Evolutionary conservation across 30 jellyfish, hydroid and myxozoan species (phyloP), one percentile per base, ranked within the genome.

Genomic region (Euphysa ruthae): DNA sequence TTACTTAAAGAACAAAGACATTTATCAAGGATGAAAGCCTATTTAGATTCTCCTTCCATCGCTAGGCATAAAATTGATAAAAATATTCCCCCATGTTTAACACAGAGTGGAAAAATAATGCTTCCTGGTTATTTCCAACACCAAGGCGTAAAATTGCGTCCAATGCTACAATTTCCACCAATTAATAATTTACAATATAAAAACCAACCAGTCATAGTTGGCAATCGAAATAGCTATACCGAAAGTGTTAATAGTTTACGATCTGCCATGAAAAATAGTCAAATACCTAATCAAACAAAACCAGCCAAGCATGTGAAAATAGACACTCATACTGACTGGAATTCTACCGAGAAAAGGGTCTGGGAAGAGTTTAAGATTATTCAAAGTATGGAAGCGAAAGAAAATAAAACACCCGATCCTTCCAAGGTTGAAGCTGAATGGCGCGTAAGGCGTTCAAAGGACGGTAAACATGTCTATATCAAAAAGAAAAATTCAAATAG

Each of bases 401-500:
- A 66, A 61, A 77, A 74, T 68, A 58, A 33, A 18, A 18, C 79
- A 27, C 64, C 62, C 19, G 80, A 44, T 20, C 80, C 80, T 19
- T 10, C 80, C 18, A 70, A 75, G 64, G 79, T 75, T 23, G 95
- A 84, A 69, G 93, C 93, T 20, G 95, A 84, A 23, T 86, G 96
- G 96, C 71, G 82, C 26, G 96, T 86, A 26, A 83, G 93, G 10
- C 89, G 96, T 49, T 86, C 96, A 33, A 86, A 86, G 75, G 96
- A 86, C 83, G 96, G 96, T 3, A 72, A 86, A 38, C 96, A 86
- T 72, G 83, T 86, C 50, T 86, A 86, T 58, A 86, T 86, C 21
- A 66, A 91, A 24, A 86, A 86, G 49, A 63, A 62, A 25, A 71
- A 71, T 32, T 83, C 96, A 15, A 31, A 79, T 16, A 81, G 91